These are phyloP conservation scores for Crambe crambe DNA, from an alignment of 37 sponge, comb jelly and placozoan species.

Conservation along the genomic window DNA sequence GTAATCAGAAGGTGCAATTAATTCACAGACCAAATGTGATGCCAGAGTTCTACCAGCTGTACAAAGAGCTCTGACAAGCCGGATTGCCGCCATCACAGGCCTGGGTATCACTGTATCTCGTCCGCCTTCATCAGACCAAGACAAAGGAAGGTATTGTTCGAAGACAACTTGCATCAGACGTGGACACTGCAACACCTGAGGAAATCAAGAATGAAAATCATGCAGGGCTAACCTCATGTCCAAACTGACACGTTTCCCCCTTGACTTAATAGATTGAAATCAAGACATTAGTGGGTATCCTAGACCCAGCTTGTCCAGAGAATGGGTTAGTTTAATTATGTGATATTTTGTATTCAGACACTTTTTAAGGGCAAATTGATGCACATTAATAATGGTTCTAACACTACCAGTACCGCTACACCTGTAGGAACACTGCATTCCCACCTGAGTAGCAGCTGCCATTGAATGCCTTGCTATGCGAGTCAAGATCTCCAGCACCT, in stretches of 20 bases:
- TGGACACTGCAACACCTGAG: constrained; percentile 68
- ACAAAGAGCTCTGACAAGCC: constrained; percentile 54
- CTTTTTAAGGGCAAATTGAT: too few relatives aligned
- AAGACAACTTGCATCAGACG: constrained; percentile 61
- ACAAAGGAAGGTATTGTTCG: constrained; percentile 51
- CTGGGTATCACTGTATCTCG: not conserved
- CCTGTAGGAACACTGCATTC: too few relatives aligned
- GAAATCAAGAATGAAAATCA: not conserved
- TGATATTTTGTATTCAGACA: too few relatives aligned
- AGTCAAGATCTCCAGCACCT: constrained; percentile 63
- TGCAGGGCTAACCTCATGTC: not conserved
- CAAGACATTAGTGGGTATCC: not conserved
- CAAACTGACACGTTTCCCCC: not conserved
- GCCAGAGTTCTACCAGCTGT: constrained; percentile 69
- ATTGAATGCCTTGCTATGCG: constrained; percentile 72
- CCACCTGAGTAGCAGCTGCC: constrained; percentile 75
- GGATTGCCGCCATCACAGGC: constrained; percentile 57
- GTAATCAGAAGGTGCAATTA: too few relatives aligned
- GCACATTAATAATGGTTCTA: too few relatives aligned
- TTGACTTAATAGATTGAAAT: too few relatives aligned
- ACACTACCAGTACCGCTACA: too few relatives aligned
- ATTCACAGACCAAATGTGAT: constrained; percentile 47
- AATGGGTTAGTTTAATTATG: too few relatives aligned
- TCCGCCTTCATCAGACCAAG: constrained; percentile 16
- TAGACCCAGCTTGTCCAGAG: not conserved